These are phyloP conservation scores for Discoglossus pictus DNA, from an alignment of 2,797 vertebrate species.

Conservation along the genomic window DNA sequence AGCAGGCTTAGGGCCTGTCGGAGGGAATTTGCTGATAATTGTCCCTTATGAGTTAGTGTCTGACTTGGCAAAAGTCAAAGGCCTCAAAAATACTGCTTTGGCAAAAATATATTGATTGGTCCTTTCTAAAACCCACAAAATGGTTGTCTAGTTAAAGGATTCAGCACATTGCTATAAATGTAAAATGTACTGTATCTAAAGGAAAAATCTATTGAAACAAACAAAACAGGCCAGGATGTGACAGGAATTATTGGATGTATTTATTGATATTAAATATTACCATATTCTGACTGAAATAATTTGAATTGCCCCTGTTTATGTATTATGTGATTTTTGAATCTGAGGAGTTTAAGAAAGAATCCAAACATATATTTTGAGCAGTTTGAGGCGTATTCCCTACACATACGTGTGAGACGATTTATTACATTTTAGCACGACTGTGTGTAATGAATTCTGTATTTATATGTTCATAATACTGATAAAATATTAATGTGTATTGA, in stretches of 20 bases:
- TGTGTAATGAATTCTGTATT: slow-evolving; percentile 66
- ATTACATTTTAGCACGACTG: slow-evolving; percentile 59
- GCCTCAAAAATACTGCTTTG: slow-evolving; percentile 70
- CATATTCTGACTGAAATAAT: too few relatives aligned
- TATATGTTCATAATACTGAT: slow-evolving; percentile 68
- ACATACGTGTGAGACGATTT: background rate
- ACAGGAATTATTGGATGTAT: too few relatives aligned
- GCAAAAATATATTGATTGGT: slow-evolving; percentile 64
- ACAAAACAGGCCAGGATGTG: too few relatives aligned
- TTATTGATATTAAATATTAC: too few relatives aligned
- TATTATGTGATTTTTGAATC: too few relatives aligned
- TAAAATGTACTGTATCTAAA: too few relatives aligned
- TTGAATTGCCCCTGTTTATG: too few relatives aligned
- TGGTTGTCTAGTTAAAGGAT: background rate
- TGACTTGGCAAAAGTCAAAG: slow-evolving; percentile 75
- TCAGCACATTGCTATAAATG: background rate
- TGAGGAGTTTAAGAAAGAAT: too few relatives aligned
- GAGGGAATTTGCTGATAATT: slow-evolving; percentile 81
- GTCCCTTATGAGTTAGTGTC: slow-evolving; percentile 80
- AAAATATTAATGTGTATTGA: slow-evolving; percentile 71
- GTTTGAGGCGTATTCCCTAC: too few relatives aligned
- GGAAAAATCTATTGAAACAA: too few relatives aligned
- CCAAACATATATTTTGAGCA: too few relatives aligned
- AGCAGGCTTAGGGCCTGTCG: slow-evolving; percentile 81
- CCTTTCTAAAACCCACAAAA: slow-evolving; percentile 57